These are phyloP conservation scores for Megalopta genalis DNA, from an alignment of 1,140 invertebrate species.

Conservation along the genomic window DNA sequence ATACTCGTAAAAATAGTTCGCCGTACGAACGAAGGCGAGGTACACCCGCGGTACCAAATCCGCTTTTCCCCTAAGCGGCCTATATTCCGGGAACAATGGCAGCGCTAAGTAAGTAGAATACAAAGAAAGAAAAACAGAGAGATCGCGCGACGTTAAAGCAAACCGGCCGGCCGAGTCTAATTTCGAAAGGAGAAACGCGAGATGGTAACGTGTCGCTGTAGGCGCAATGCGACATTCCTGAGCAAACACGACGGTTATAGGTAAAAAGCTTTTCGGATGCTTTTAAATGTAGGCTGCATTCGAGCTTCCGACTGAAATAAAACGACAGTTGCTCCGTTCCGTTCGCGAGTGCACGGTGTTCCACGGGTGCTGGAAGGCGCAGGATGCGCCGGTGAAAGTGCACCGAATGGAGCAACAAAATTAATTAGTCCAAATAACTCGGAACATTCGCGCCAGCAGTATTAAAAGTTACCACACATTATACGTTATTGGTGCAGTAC, in stretches of 20 bases:
- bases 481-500: no score
- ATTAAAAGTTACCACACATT: no score
- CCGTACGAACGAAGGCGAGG: background rate
- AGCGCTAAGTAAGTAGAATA: background rate
- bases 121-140: slow-evolving; percentile 1
- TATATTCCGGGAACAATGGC: slow-evolving; percentile 21
- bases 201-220: slow-evolving; percentile 22
- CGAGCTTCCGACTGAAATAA: background rate
- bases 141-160: background rate
- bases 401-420: background rate
- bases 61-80: background rate
- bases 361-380: background rate
- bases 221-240: slow-evolving; percentile 50
- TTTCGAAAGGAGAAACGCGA: slow-evolving; percentile 13
- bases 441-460: no score
- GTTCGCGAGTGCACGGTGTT: background rate
- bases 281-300: slow-evolving; percentile 25
- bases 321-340: background rate
- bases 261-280: slow-evolving; percentile 31
- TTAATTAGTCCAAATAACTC: background rate
- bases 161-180: slow-evolving; percentile 22
- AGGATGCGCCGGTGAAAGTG: background rate
- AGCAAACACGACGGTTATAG: slow-evolving; percentile 44
- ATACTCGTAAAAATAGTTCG: background rate
- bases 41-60: background rate